Evolutionary conservation across 2,888 invertebrate genomes (phyloP), one percentile per base, ranked within the genome.

Genomic region (Galeruca laticollis): DNA sequence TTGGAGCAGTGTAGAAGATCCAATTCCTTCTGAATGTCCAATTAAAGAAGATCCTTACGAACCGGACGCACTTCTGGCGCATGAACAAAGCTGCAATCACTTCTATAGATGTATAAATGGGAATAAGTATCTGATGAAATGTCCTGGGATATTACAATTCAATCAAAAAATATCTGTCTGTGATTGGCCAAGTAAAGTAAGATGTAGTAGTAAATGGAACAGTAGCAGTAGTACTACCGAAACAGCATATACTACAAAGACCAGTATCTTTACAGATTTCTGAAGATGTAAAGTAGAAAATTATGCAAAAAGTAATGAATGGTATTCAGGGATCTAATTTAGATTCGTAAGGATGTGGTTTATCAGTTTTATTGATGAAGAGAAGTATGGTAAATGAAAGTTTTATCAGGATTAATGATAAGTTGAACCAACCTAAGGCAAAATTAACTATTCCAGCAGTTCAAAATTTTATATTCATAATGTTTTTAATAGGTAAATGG

Each of bases 31-130:
- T 1, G 59, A 70, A 63, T 73, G 73, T 60, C 73, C 73, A 0
- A 15, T 43, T 10, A 65, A 59, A 15, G 11, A 61, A 52, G 69
- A 73, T 37, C 62, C 57, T 0, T 73, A 62, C 21, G 69, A 65
- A 54, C 70, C 62, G 2, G 43, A 61, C 6, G 13, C 49, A 5
- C 40, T 70, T 6, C 15, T 78, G 10, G 78, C 80, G 3, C 79
- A 81, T 60, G 77, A 77, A 68, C 67, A 61, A 0, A 71, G 75
- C 11, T 77, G 75, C 59, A 74, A 67, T 20, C 74, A 73, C 8
- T 81, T 77, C 60, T 80, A 78, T 63, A 76, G 74, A 61, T 77
- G 79, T 56, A 68, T 72, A 60, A 70, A 75, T 40, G 78, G 78
- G 3, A 66, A 64, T 26, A 77, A 77, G 56, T 61, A 74, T n/a